phyloP scores from a whole-genome alignment of 2,888 invertebrate species.

The Invenusta paracnida region DNA sequence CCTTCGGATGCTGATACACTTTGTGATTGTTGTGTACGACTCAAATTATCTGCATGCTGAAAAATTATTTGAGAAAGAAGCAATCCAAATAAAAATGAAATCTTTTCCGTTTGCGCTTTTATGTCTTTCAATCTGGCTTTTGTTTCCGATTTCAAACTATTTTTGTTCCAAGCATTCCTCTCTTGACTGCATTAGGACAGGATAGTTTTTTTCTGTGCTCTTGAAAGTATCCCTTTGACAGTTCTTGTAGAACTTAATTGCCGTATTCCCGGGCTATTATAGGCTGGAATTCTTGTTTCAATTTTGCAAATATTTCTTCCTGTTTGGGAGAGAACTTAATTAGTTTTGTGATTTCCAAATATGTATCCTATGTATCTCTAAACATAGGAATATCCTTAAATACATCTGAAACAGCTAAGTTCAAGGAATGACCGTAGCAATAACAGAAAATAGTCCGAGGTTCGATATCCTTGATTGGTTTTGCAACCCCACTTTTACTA shows the following conservation, averaged over 20 bases:
- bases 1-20: no score
- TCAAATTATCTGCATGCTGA: no score
- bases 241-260: no score
- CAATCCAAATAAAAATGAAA: no score
- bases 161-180: not conserved
- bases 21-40: no score
- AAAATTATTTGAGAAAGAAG: no score
- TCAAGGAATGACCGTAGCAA: not conserved
- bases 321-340: no score
- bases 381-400: not conserved
- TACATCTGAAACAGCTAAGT: not conserved
- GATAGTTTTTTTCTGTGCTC: not conserved
- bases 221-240: not conserved
- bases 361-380: slow-evolving; percentile 21
- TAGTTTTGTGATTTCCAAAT: not conserved
- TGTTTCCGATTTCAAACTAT: not conserved
- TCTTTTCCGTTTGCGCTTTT: no score
- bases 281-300: not conserved
- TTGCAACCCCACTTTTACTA: slow-evolving; percentile 20
- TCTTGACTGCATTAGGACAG: not conserved
- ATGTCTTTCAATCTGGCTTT: no score
- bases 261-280: not conserved
- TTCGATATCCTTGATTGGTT: not conserved
- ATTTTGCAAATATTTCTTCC: not conserved
- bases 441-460: not conserved